Evolutionary conservation across 2,113 vertebrate species (phyloP).

Genomic region (Gadus macrocephalus): DNA sequence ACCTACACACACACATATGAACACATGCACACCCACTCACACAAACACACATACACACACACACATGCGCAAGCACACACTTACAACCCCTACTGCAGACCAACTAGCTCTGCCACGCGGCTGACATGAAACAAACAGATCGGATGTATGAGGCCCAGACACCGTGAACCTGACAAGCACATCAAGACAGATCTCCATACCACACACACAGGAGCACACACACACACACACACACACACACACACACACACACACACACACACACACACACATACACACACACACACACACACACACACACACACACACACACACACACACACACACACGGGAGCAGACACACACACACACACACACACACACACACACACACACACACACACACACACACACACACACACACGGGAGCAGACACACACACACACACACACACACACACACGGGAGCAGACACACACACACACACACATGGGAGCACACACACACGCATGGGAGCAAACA

Average conservation of each 20-base stretch:
- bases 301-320: conserved; percentile 6
- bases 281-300: conserved; percentile 1
- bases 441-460: not conserved
- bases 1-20: not conserved
- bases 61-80: not conserved
- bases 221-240: no score
- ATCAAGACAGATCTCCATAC: no score
- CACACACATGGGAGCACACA: not conserved
- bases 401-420: no score
- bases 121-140: no score
- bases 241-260: not conserved
- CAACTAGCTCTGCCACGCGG: no score
- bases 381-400: not conserved
- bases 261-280: conserved; percentile 2
- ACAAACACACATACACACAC: not conserved
- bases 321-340: not conserved
- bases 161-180: no score
- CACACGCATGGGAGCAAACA: not conserved
- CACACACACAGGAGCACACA: not conserved
- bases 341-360: not conserved
- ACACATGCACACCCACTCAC: no score
- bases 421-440: no score
- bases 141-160: no score
- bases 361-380: not conserved
- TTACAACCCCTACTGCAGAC: not conserved